These are phyloP conservation scores for Harpalus rufipes DNA, from an alignment of 2,888 invertebrate species.

Conservation along the genomic window DNA sequence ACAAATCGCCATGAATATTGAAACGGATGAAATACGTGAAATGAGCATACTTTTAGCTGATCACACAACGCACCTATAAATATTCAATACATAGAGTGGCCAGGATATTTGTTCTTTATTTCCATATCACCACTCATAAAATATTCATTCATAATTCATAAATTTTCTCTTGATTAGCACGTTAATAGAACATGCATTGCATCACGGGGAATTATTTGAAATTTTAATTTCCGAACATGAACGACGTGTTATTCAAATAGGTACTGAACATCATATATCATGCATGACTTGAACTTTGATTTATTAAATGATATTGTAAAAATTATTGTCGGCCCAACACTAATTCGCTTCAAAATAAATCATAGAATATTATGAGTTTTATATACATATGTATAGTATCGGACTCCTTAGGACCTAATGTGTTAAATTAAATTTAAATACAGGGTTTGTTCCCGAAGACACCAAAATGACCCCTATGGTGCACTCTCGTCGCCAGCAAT, in stretches of 20 bases:
- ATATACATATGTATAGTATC: too few relatives aligned
- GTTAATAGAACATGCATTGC: constrained; percentile 26
- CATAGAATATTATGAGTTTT: too few relatives aligned
- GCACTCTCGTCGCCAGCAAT: too few relatives aligned
- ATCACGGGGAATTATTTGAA: constrained; percentile 25
- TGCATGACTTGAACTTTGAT: not conserved
- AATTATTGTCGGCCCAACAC: too few relatives aligned
- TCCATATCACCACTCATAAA: constrained; percentile 34
- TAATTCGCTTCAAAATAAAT: too few relatives aligned
- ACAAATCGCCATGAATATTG: constrained; percentile 21
- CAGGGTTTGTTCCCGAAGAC: too few relatives aligned
- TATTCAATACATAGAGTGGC: constrained; percentile 33
- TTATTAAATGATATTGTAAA: not conserved
- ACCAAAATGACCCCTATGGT: too few relatives aligned
- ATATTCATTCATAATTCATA: constrained; percentile 50
- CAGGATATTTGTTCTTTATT: constrained; percentile 36
- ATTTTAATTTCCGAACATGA: constrained; percentile 29
- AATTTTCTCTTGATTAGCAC: constrained; percentile 49
- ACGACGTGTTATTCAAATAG: not conserved
- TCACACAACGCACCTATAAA: constrained; percentile 35
- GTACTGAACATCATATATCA: not conserved
- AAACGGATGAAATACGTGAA: constrained; percentile 16
- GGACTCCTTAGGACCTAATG: too few relatives aligned
- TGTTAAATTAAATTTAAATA: too few relatives aligned
- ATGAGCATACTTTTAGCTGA: constrained; percentile 15